These are phyloP conservation scores for Meghimatium bilineatum DNA, from an alignment of 2,888 invertebrate species.

Conservation along the genomic window DNA sequence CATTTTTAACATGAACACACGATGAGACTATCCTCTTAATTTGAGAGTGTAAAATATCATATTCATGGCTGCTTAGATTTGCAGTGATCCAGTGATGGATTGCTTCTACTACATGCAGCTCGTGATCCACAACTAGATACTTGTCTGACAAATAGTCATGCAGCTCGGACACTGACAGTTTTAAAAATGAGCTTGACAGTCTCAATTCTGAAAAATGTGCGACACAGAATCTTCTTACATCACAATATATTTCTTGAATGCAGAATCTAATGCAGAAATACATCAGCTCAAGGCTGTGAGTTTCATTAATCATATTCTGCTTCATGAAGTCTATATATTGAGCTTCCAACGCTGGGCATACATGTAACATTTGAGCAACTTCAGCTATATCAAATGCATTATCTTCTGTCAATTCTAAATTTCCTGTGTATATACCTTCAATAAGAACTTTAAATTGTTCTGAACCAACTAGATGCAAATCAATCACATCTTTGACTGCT, in stretches of 20 bases:
- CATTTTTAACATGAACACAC: constrained; percentile 18
- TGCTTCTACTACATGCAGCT: constrained; percentile 30
- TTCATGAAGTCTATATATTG: constrained; percentile 26
- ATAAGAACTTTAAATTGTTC: constrained; percentile 35
- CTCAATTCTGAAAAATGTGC: constrained; percentile 26
- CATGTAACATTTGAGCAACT: constrained; percentile 33
- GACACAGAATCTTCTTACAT: constrained; percentile 25
- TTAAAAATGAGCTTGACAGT: constrained; percentile 3
- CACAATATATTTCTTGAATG: constrained; percentile 28
- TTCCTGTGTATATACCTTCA: constrained; percentile 34
- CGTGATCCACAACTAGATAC: constrained; percentile 31
- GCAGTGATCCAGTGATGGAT: constrained; percentile 14
- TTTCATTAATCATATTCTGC: constrained; percentile 13
- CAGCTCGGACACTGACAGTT: constrained; percentile 14
- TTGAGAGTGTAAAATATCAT: neutral
- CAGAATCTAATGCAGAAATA: neutral
- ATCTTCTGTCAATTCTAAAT: constrained; percentile 3
- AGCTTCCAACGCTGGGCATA: neutral
- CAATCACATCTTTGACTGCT: constrained; percentile 13
- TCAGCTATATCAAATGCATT: constrained; percentile 34
- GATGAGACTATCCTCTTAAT: constrained; percentile 11
- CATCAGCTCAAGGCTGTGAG: constrained; percentile 31
- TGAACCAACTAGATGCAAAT: constrained; percentile 5
- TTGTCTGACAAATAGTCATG: constrained; percentile 39
- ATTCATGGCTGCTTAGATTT: neutral